Conservation (phyloP, 2,888 invertebrate genomes). For the Lysandra coridon region DNA sequence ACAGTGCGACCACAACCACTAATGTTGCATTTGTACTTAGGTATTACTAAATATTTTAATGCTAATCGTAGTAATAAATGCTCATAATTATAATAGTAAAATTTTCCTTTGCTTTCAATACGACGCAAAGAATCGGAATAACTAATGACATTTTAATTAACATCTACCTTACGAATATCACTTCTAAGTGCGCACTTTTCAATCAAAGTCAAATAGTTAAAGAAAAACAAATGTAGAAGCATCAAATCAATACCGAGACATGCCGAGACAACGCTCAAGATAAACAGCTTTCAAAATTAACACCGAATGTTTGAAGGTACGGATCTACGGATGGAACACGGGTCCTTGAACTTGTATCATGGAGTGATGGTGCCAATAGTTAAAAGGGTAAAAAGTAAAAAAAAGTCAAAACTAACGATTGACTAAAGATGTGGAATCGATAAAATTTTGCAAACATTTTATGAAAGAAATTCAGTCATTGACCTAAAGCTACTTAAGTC, state of each 20-base stretch:
- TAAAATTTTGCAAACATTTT: not conserved
- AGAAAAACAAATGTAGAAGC: not conserved
- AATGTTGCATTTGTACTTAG: not conserved
- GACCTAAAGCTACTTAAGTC: not conserved
- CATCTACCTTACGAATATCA: not conserved
- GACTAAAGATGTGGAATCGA: not conserved
- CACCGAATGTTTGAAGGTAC: not conserved
- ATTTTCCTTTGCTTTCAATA: slow-evolving; percentile 11
- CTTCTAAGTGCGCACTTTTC: not conserved
- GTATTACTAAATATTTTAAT: not conserved
- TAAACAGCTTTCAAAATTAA: not conserved
- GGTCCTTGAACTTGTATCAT: not conserved
- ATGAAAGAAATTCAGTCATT: not conserved
- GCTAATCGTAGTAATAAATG: slow-evolving; percentile 3
- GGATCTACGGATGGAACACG: not conserved
- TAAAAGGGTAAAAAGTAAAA: not conserved
- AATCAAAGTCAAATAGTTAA: not conserved
- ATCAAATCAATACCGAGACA: not conserved
- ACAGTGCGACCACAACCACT: not conserved
- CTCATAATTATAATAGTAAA: not conserved
- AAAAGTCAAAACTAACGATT: not conserved
- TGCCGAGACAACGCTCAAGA: not conserved
- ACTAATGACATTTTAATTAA: not conserved
- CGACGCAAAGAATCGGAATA: slow-evolving; percentile 23
- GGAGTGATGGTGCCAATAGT: not conserved